Percentiles rank a stretch among this genome's conserved stretches.
Evolutionary conservation across 2,113 vertebrate species (phyloP).

Genomic region (Istiophorus platypterus): DNA sequence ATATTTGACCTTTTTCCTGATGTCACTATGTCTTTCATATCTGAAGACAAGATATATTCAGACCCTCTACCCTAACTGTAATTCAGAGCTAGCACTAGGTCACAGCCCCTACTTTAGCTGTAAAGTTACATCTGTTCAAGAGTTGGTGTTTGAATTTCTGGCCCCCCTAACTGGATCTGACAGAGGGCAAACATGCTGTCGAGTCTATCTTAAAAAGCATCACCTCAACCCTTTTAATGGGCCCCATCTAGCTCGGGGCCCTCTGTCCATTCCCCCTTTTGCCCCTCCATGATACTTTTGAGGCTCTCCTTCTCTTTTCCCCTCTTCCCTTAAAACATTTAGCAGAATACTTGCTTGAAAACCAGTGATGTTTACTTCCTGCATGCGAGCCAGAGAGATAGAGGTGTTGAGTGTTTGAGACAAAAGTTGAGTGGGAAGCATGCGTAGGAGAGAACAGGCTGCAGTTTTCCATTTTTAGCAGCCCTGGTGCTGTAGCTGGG

Average conservation of each 20-base stretch:
- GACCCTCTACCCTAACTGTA: not conserved
- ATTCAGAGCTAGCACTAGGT: slow-evolving; percentile 6
- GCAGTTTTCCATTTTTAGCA: slow-evolving; percentile 81
- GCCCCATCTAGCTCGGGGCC: slow-evolving; percentile 51
- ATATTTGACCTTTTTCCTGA: not conserved
- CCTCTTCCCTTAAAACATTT: slow-evolving; percentile 40
- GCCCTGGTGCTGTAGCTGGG: slow-evolving; percentile 46
- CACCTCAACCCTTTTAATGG: slow-evolving; percentile 61
- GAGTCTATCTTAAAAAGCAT: slow-evolving; percentile 62
- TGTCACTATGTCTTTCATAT: not conserved
- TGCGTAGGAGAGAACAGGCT: slow-evolving; percentile 74
- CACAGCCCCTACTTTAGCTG: not conserved
- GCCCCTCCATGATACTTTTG: slow-evolving; percentile 2
- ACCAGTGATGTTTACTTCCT: slow-evolving; percentile 73
- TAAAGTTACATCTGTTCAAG: slow-evolving; percentile 2
- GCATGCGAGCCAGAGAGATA: slow-evolving; percentile 55
- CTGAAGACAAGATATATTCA: not conserved
- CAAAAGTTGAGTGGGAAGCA: slow-evolving; percentile 80
- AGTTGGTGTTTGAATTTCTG: slow-evolving; percentile 40
- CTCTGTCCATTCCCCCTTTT: not conserved
- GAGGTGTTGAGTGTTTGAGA: slow-evolving; percentile 73
- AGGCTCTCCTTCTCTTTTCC: slow-evolving; percentile 28
- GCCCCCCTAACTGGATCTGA: slow-evolving; percentile 60
- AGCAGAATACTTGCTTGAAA: slow-evolving; percentile 24
- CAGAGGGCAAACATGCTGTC: slow-evolving; percentile 55